These are phyloP conservation scores for Rhodinocichla rosea DNA, from an alignment of 2,113 vertebrate genomes.

Conservation along the genomic window DNA sequence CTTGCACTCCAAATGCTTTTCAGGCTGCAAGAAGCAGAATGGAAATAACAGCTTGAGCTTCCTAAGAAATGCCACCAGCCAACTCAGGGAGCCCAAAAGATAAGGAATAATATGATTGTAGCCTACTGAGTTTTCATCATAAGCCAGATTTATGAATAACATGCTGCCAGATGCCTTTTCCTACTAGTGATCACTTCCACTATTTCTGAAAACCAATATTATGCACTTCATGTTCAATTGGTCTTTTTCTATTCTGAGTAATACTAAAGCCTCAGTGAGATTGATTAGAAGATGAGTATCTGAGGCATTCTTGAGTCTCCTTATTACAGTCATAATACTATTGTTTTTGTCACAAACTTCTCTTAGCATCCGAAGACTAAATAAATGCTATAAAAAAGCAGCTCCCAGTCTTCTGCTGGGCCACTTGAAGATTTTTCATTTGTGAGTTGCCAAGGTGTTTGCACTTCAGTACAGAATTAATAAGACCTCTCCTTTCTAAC, in stretches of 20 bases:
- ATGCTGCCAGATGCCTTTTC: background rate
- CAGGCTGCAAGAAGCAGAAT: background rate
- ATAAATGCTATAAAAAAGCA: background rate
- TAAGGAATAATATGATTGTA: background rate
- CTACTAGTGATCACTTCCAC: background rate
- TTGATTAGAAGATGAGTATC: background rate
- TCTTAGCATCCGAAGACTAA: background rate
- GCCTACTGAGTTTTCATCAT: background rate
- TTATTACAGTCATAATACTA: background rate
- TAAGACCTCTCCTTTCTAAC: background rate
- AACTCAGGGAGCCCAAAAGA: background rate
- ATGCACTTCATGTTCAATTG: background rate
- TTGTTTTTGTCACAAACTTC: background rate
- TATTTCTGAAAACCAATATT: background rate
- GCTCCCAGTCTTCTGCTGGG: background rate
- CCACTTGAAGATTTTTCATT: background rate
- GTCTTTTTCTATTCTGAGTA: background rate
- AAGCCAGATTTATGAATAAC: background rate
- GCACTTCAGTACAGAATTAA: background rate
- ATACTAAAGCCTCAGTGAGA: background rate
- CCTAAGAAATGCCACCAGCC: background rate
- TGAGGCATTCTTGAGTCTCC: background rate
- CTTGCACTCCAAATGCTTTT: background rate
- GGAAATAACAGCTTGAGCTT: constrained; percentile 32
- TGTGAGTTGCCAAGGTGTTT: background rate